phyloP scores from a whole-genome alignment of 2,888 invertebrate genomes.

The Aphidoletes aphidimyza region DNA sequence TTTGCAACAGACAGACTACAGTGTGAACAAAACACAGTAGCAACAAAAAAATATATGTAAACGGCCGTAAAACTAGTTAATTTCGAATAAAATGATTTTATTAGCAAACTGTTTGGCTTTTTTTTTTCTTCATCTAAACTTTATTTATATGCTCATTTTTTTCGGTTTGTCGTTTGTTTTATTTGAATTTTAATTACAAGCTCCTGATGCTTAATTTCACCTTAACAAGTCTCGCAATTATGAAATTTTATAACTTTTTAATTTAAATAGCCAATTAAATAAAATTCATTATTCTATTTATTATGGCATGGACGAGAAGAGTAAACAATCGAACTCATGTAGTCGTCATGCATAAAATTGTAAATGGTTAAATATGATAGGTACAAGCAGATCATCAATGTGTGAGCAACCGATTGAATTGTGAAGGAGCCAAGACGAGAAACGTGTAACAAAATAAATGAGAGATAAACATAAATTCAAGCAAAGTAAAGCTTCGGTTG shows the following conservation, averaged over 20 bases:
- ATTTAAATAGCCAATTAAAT: constrained; percentile 48
- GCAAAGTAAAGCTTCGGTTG: not conserved
- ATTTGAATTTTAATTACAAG: constrained; percentile 42
- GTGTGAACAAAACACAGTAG: not conserved
- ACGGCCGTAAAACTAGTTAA: constrained; percentile 29
- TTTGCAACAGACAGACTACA: not conserved
- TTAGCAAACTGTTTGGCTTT: not conserved
- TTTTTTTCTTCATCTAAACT: not conserved
- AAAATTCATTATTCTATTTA: constrained; percentile 49
- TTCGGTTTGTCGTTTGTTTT: constrained; percentile 40
- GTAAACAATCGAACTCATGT: constrained; percentile 33
- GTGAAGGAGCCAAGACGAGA: not conserved
- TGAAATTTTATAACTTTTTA: constrained; percentile 45
- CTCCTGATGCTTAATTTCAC: constrained; percentile 40
- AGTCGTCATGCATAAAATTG: constrained; percentile 2
- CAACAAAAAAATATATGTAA: constrained; percentile 33
- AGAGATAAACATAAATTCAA: not conserved
- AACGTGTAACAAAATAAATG: not conserved
- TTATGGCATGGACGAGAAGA: not conserved
- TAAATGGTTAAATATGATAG: constrained; percentile 13
- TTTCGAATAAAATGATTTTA: constrained; percentile 37
- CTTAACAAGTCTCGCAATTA: constrained; percentile 8
- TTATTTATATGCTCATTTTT: not conserved
- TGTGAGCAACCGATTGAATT: not conserved
- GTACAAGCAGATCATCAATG: not conserved